phyloP scores from a whole-genome alignment of 1,140 invertebrate genomes.

The Drosophila tropicalis region DNA sequence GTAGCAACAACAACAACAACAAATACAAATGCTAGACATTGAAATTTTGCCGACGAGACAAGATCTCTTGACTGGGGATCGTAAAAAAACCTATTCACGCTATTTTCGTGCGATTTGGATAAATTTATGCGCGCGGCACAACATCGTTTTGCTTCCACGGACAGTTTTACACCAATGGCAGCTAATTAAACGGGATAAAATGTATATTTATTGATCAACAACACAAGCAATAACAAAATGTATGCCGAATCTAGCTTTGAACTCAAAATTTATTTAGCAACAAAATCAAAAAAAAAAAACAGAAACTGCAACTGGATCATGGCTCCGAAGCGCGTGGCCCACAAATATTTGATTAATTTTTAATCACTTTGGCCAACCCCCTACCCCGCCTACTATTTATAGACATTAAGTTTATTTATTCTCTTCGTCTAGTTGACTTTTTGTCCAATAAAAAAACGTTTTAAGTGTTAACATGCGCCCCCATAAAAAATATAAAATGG shows the following conservation, averaged over 20 bases:
- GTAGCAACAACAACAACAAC: constrained; percentile 7
- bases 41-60: constrained; percentile 24
- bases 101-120: constrained; percentile 67
- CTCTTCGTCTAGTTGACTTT: constrained; percentile 25
- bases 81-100: constrained; percentile 59
- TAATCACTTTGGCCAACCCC: constrained; percentile 26
- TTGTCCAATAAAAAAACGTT: constrained; percentile 24
- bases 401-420: constrained; percentile 25
- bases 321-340: constrained; percentile 40
- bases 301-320: constrained; percentile 31
- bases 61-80: constrained; percentile 47
- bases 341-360: constrained; percentile 34
- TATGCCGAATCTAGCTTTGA: constrained; percentile 37
- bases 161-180: constrained; percentile 72
- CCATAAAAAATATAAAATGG: constrained; percentile 27
- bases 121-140: constrained; percentile 75
- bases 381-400: constrained; percentile 28
- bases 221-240: constrained; percentile 18
- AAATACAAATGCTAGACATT: constrained; percentile 21
- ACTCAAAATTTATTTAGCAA: background rate
- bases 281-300: no score
- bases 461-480: constrained; percentile 74
- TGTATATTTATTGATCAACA: constrained; percentile 68
- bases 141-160: constrained; percentile 65
- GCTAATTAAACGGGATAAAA: constrained; percentile 65